phyloP scores from a whole-genome alignment of 2,113 vertebrate genomes.

The Dicrurus megarhynchus region DNA sequence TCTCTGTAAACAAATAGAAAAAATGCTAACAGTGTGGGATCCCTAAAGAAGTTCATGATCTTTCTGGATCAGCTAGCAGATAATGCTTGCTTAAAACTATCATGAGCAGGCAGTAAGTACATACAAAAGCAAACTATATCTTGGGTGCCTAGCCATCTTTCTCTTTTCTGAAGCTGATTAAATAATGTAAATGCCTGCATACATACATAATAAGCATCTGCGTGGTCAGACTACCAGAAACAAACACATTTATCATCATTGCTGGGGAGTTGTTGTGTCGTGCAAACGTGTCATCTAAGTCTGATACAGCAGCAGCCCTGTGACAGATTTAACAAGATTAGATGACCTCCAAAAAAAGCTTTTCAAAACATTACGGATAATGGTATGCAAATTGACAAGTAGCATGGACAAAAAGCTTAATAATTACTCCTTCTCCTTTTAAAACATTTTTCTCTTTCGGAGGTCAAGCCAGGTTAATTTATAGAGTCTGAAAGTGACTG shows the following conservation, averaged over 20 bases:
- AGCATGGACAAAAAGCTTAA: constrained; percentile 30
- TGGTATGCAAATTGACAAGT: constrained; percentile 54
- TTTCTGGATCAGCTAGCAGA: background rate
- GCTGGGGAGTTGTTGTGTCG: background rate
- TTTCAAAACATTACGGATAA: constrained; percentile 36
- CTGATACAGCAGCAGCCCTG: background rate
- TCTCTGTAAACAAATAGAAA: background rate
- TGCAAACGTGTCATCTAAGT: background rate
- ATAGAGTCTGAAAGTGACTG: background rate
- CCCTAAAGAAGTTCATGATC: background rate
- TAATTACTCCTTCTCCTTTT: constrained; percentile 39
- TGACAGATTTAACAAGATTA: constrained; percentile 58
- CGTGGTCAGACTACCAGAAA: background rate
- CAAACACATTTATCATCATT: constrained; percentile 44
- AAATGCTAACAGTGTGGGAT: background rate
- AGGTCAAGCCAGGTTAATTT: constrained; percentile 59
- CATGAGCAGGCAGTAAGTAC: background rate
- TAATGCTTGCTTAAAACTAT: background rate
- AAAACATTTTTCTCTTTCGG: constrained; percentile 32
- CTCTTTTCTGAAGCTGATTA: constrained; percentile 6
- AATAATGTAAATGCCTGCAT: background rate
- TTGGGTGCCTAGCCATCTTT: background rate
- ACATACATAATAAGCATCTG: constrained; percentile 22
- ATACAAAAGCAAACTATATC: background rate
- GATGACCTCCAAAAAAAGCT: constrained; percentile 38